Evolutionary conservation across 1,140 invertebrate genomes (phyloP).

Genomic region (Drosophila takahashii): DNA sequence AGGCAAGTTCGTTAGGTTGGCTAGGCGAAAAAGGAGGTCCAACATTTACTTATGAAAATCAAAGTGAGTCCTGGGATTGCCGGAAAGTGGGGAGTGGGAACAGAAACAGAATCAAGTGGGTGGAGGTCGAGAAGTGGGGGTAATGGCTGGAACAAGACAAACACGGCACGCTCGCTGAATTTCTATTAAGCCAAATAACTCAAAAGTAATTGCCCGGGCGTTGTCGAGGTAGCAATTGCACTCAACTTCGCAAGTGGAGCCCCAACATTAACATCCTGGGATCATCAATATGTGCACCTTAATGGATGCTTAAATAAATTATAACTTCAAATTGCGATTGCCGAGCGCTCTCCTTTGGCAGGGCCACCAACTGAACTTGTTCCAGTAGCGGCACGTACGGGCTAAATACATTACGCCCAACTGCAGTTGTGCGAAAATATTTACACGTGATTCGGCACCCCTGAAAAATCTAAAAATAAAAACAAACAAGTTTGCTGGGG

Average conservation of each 20-base stretch:
- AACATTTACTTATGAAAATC: conserved; percentile 83
- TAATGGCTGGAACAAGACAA: conserved; percentile 69
- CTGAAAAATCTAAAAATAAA: conserved; percentile 25
- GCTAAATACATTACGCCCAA: conserved; percentile 76
- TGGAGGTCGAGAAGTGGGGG: conserved; percentile 2
- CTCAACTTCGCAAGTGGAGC: conserved; percentile 21
- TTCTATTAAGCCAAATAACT: conserved; percentile 81
- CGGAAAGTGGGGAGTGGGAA: neutral
- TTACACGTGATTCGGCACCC: conserved; percentile 67
- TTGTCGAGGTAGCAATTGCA: conserved; percentile 56
- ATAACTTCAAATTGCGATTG: conserved; percentile 83
- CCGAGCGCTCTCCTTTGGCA: conserved; percentile 12
- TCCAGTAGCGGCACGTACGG: conserved; percentile 60
- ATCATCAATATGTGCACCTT: conserved; percentile 79
- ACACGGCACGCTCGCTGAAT: conserved; percentile 76
- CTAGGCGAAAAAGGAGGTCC: conserved; percentile 33
- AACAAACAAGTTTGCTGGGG: conserved; percentile 27
- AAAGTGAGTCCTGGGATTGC: conserved; percentile 68
- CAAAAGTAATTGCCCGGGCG: conserved; percentile 74
- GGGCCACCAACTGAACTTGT: conserved; percentile 16
- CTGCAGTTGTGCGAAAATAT: conserved; percentile 76
- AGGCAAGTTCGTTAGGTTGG: conserved; percentile 59
- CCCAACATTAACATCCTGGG: conserved; percentile 21
- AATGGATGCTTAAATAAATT: conserved; percentile 82
- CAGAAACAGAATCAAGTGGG: neutral